These are phyloP conservation scores for Danio albolineatus DNA, from an alignment of 2,797 vertebrate genomes.

Conservation along the genomic window DNA sequence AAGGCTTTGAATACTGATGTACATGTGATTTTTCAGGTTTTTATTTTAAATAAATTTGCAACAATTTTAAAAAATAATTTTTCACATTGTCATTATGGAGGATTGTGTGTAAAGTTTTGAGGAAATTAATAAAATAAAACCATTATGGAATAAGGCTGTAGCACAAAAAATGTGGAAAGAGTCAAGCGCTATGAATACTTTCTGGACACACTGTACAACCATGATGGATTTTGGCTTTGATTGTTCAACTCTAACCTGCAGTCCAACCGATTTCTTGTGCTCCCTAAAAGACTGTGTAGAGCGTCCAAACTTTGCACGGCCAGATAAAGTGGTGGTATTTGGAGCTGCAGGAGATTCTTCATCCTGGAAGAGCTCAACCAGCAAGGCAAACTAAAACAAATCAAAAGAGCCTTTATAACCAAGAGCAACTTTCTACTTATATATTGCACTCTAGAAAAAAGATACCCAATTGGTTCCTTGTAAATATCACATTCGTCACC, in stretches of 20 bases:
- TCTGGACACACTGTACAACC: no score
- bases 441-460: neutral
- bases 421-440: neutral
- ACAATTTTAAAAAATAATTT: no score
- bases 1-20: no score
- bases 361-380: conserved; percentile 90
- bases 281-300: conserved; percentile 81
- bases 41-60: no score
- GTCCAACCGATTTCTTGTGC: conserved; percentile 93
- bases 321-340: conserved; percentile 71
- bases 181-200: no score
- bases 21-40: no score
- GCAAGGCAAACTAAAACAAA: conserved; percentile 66
- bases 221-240: neutral
- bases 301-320: conserved; percentile 73
- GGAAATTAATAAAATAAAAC: no score
- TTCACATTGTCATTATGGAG: no score
- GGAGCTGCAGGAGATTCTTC: conserved; percentile 81
- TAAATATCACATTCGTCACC: neutral
- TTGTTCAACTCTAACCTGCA: conserved; percentile 83
- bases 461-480: neutral
- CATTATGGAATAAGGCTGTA: no score
- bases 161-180: no score
- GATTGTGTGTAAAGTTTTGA: no score
- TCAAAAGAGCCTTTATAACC: neutral